These are phyloP conservation scores for Apamea epomidion DNA, from an alignment of 2,888 invertebrate species.

Conservation along the genomic window DNA sequence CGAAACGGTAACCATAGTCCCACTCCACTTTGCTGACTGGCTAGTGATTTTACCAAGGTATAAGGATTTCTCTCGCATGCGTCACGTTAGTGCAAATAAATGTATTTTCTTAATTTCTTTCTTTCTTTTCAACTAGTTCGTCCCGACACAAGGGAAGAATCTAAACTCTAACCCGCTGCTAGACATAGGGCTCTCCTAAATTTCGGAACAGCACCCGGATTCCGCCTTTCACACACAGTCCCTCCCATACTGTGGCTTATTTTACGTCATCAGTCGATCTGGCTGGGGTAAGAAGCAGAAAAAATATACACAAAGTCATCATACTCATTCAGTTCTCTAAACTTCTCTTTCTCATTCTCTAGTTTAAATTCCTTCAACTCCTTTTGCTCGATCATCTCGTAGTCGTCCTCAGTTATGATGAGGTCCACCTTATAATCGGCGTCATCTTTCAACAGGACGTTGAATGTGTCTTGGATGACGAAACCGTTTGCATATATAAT, in stretches of 20 bases:
- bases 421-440: constrained; percentile 74
- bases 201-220: neutral
- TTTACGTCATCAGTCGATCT: neutral
- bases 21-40: neutral
- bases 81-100: neutral
- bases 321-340: constrained; percentile 69
- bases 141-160: neutral
- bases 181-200: neutral
- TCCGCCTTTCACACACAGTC: neutral
- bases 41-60: neutral
- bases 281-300: neutral
- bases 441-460: constrained; percentile 68
- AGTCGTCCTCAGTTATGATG: constrained; percentile 71
- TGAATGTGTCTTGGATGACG: constrained; percentile 65
- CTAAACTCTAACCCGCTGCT: neutral
- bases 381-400: constrained; percentile 70
- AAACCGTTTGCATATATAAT: constrained; percentile 53
- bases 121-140: neutral
- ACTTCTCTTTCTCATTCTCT: constrained; percentile 55
- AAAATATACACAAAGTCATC: neutral
- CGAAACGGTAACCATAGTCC: neutral
- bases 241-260: neutral
- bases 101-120: too few species aligned
- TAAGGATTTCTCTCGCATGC: neutral
- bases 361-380: constrained; percentile 57